Evolutionary conservation across 2,888 invertebrate species (phyloP).

Genomic region (Athrips mouffetella): DNA sequence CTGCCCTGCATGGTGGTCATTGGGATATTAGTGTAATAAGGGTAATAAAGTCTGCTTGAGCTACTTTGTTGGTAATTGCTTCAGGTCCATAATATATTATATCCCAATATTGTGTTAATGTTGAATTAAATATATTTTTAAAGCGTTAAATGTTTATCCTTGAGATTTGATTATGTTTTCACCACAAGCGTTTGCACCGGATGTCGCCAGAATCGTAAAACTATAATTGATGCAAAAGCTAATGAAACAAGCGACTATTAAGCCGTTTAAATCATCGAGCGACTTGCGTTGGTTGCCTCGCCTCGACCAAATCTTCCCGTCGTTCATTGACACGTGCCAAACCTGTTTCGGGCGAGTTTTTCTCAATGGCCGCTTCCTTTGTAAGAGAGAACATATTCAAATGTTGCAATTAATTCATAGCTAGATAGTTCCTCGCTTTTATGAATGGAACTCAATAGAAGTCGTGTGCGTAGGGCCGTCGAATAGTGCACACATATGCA

Average conservation of each 20-base stretch:
- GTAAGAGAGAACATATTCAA: constrained; percentile 76
- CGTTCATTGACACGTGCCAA: constrained; percentile 78
- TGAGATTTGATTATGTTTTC: not conserved
- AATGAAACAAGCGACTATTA: constrained; percentile 60
- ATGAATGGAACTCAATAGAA: constrained; percentile 66
- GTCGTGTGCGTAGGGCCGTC: constrained; percentile 42
- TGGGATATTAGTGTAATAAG: not conserved
- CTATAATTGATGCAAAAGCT: constrained; percentile 54
- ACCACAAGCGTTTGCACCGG: constrained; percentile 6
- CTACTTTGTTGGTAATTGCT: not conserved
- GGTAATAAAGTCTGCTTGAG: not conserved
- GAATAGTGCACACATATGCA: constrained; percentile 42
- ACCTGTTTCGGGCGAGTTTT: constrained; percentile 73
- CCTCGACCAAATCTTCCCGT: constrained; percentile 67
- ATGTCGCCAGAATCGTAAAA: constrained; percentile 42
- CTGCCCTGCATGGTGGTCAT: not conserved
- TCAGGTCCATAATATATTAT: too few relatives aligned
- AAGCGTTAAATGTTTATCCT: too few relatives aligned
- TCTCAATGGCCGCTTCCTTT: constrained; percentile 76
- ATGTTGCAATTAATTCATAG: constrained; percentile 79
- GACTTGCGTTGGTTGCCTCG: constrained; percentile 34
- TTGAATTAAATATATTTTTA: too few relatives aligned
- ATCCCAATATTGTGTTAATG: too few relatives aligned
- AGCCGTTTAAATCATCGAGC: constrained; percentile 68
- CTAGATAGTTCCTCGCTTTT: constrained; percentile 73